Base-by-base conservation (phyloP, 2,797 vertebrate genomes). In the Atherinosoma microstoma region DNA sequence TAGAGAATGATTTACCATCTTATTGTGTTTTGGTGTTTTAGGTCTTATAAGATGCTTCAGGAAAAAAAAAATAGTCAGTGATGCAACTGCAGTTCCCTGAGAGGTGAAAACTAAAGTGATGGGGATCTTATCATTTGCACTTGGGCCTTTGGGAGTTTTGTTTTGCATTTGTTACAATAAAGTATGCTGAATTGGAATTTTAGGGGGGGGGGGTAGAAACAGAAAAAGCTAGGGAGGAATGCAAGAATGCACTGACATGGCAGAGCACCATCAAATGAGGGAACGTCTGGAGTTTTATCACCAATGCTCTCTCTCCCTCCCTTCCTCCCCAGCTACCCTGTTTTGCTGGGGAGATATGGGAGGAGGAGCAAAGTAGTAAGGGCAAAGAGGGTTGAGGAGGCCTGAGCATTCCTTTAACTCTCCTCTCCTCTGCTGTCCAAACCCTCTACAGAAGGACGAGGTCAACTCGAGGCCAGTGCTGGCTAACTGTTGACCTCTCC, bases 261-360 rank as follows among this genome's bases (percentile, higher is more conserved):
- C 95, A 94, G 93, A 90, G 92, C 92, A 95, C 95, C 96, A 96
- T 96, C 96, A 96, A 96, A 96, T 96, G 95, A 97, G 96, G 84
- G 95, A 97, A 96, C 76, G 96, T 97, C 96, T 98, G 96, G 96
- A 96, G 94, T 97, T 97, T 98, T 97, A 98, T 98, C 97, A 96
- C 95, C 91, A 81, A 92, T 92, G 92, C 92, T 88, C 94, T 10
- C 63, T 30, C 66, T 32, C 64, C 67, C 61, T 58, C 47, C 56
- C 75, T 80, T 65, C 74, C 80, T 80, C 75, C 76, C 82, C 71
- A 42, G n/a, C 82, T 82, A 62, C 87, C 81, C 81, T 88, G 84
- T 84, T 90, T 76, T 86, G 82, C 82, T 82, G 84, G 83, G 87
- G 79, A 89, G 91, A 90, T 88, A 85, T 86, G 86, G 78, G 77